Evolutionary conservation across 2,888 invertebrate species (phyloP), one percentile per base, ranked within the genome.

Genomic region (Liposcelis brunnea): DNA sequence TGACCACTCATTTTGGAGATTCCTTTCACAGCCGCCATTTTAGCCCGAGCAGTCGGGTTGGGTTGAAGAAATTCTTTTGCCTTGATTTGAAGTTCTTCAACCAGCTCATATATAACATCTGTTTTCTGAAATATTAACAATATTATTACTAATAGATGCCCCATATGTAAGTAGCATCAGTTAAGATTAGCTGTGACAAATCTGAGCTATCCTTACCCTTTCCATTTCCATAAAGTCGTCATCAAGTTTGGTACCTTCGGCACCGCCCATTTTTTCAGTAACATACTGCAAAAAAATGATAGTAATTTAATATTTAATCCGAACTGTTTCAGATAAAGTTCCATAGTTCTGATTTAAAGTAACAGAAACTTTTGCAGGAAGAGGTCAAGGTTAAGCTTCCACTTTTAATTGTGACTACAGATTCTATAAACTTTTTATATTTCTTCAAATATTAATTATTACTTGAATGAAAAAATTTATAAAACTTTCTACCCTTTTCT

Each of bases 231-330:
- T 76, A 65, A 95, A 98, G 61, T 97, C 95, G 67, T 95, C 80
- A 69, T 97, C 97, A 61, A 98, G 75, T 69, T 95, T 95, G 55
- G 98, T 98, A 67, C 97, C 95, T 69, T 98, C 97, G 54, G 95
- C 98, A 64, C 97, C 95, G 52, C 98, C 98, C 81, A 98, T 95
- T 71, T 98, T 97, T 69, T 98, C 98, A 63, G 94, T 95, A 75
- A 99, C 85, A 77, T 94, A 98, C 93, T 94, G 74, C 48, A 75
- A 77, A 60, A 65, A 61, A 57, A 59, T 52, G 55, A 52, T 45
- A 40, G 35, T 8, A 26, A 26, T 6, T 26, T 6, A 26, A 26
- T 26, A 26, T 6, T 26, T 26, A 26, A n/a, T n/a, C n/a, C n/a
- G n/a, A n/a, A n/a, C n/a, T n/a, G n/a, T n/a, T n/a, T 26, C 26